phyloP scores from a whole-genome alignment of 2,113 vertebrate species.

The Laticauda laticaudata region DNA sequence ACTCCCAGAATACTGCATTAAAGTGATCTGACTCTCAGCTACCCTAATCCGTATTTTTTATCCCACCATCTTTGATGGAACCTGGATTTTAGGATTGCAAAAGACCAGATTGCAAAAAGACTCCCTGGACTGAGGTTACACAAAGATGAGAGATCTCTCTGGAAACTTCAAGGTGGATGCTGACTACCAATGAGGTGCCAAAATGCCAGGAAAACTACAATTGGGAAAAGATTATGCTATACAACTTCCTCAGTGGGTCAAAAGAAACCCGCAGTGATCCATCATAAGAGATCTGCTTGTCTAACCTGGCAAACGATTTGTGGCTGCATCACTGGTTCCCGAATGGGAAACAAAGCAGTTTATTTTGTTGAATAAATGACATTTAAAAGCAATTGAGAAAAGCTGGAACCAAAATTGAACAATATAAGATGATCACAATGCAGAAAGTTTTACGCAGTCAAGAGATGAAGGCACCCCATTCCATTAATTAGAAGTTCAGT shows the following conservation, averaged over 20 bases:
- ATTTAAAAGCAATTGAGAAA: background rate
- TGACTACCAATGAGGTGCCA: background rate
- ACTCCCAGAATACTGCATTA: background rate
- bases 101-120: background rate
- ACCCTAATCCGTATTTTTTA: too few species aligned
- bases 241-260: conserved; percentile 63
- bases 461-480: background rate
- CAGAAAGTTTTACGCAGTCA: background rate
- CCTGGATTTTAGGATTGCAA: background rate
- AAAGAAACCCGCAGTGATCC: background rate
- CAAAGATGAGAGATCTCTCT: background rate
- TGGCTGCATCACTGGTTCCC: background rate
- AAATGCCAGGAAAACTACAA: background rate
- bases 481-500: background rate
- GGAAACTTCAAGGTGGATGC: background rate
- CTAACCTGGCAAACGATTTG: background rate
- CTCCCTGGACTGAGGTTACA: background rate
- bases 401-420: background rate
- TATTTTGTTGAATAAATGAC: background rate
- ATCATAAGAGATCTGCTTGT: background rate
- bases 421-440: background rate
- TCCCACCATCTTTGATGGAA: too few species aligned
- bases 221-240: background rate
- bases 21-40: background rate
- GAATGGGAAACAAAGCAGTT: background rate